These are phyloP conservation scores for Chaetogeoica ovagalla DNA, from an alignment of 2,888 invertebrate species.

Conservation along the genomic window DNA sequence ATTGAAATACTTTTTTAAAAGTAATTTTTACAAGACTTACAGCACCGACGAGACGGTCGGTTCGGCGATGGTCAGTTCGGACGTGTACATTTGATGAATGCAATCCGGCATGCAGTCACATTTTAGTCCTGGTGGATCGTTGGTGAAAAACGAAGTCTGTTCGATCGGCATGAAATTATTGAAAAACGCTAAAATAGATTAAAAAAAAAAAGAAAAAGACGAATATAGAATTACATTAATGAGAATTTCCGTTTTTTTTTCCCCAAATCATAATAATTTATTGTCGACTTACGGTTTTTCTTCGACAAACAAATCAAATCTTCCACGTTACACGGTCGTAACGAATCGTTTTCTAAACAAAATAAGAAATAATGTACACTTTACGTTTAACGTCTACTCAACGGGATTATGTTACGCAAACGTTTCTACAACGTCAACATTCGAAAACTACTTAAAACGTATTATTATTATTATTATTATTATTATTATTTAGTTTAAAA, in stretches of 20 bases:
- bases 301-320: conserved; percentile 57
- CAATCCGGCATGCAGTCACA: conserved; percentile 58
- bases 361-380: not conserved
- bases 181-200: conserved; percentile 56
- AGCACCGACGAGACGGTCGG: conserved; percentile 6
- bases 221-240: not conserved
- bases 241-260: too few species aligned
- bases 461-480: too few species aligned
- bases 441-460: too few species aligned
- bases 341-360: conserved; percentile 49
- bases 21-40: too few species aligned
- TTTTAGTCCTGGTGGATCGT: conserved; percentile 56
- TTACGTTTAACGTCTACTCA: too few species aligned
- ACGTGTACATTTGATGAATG: conserved; percentile 57
- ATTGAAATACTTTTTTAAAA: too few species aligned
- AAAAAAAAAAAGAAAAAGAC: too few species aligned
- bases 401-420: too few species aligned
- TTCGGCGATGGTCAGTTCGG: conserved; percentile 56
- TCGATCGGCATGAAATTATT: conserved; percentile 57
- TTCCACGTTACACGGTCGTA: conserved; percentile 56
- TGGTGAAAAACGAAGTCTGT: conserved; percentile 54
- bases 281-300: conserved; percentile 57
- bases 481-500: too few species aligned
- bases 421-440: too few species aligned
- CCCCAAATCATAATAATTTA: too few species aligned